Conservation (phyloP, 1,140 invertebrate species). For the Drosophila nannoptera region DNA sequence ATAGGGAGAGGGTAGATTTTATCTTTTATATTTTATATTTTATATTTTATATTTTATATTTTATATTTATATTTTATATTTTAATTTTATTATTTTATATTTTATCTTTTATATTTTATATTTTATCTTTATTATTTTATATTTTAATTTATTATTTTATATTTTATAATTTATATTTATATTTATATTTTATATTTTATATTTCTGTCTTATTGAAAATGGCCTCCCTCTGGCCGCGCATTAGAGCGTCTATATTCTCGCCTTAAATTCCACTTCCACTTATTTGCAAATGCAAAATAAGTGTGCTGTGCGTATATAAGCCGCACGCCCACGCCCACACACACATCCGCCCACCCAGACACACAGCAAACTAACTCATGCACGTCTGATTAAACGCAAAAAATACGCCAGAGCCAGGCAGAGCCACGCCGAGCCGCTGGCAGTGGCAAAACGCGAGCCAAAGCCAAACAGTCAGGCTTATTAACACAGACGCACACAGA, state of each 20-base stretch:
- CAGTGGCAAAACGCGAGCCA: conserved; percentile 40
- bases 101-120: neutral
- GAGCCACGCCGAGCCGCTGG: conserved; percentile 33
- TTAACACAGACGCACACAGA: conserved; percentile 62
- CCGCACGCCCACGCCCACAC: conserved; percentile 7
- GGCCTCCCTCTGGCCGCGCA: neutral
- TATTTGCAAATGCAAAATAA: conserved; percentile 2
- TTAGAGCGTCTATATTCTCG: neutral
- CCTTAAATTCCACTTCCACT: neutral
- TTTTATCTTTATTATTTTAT: neutral
- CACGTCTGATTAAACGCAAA: conserved; percentile 69
- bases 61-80: neutral
- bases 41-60: too few species aligned
- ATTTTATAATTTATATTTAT: neutral
- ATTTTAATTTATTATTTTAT: neutral
- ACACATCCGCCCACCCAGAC: conserved; percentile 16
- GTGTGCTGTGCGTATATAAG: conserved; percentile 6
- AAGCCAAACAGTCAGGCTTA: conserved; percentile 66
- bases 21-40: too few species aligned
- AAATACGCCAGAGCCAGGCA: conserved; percentile 41
- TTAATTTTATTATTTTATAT: neutral
- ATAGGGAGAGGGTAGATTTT: too few species aligned
- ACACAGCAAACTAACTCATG: conserved; percentile 59
- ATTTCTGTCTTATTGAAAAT: neutral
- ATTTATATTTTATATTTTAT: neutral